Evolutionary conservation across 2,888 invertebrate genomes (phyloP).

Genomic region (Pandemis cinnamomeana): DNA sequence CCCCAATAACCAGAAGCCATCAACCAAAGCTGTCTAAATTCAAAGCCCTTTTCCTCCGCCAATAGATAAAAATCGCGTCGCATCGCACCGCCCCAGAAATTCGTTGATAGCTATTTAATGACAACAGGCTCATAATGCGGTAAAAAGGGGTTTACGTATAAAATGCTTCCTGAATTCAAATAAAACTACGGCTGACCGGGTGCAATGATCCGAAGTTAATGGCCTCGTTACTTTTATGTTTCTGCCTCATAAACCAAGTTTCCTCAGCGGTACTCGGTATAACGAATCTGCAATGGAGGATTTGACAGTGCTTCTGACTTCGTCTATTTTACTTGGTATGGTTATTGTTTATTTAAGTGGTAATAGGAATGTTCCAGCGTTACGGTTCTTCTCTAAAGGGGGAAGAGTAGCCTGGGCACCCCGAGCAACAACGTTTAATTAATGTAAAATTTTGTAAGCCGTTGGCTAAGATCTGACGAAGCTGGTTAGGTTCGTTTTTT

Average conservation of each 20-base stretch:
- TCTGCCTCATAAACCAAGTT: slow-evolving; percentile 56
- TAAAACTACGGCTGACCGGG: slow-evolving; percentile 53
- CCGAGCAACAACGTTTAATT: no score
- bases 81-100: slow-evolving; percentile 24
- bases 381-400: no score
- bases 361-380: no score
- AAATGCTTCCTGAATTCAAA: slow-evolving; percentile 50
- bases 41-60: slow-evolving; percentile 1
- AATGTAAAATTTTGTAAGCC: no score
- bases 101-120: slow-evolving; percentile 44
- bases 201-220: slow-evolving; percentile 58
- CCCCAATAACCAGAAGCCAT: slow-evolving; percentile 8
- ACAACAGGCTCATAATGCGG: slow-evolving; percentile 43
- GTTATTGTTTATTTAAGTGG: not conserved
- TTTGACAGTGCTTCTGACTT: not conserved
- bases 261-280: slow-evolving; percentile 45
- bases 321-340: slow-evolving; percentile 11
- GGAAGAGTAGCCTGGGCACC: no score
- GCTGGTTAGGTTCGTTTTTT: no score
- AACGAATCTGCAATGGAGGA: slow-evolving; percentile 24
- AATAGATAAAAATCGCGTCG: slow-evolving; percentile 24
- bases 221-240: slow-evolving; percentile 59
- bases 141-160: slow-evolving; percentile 44
- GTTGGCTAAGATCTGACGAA: no score
- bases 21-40: slow-evolving; percentile 13